A percentile compares a stretch with the other conserved stretches of the same genome.
Evolutionary conservation across 2,797 vertebrate genomes (phyloP).

Genomic region (Sebastes ruberrimus): DNA sequence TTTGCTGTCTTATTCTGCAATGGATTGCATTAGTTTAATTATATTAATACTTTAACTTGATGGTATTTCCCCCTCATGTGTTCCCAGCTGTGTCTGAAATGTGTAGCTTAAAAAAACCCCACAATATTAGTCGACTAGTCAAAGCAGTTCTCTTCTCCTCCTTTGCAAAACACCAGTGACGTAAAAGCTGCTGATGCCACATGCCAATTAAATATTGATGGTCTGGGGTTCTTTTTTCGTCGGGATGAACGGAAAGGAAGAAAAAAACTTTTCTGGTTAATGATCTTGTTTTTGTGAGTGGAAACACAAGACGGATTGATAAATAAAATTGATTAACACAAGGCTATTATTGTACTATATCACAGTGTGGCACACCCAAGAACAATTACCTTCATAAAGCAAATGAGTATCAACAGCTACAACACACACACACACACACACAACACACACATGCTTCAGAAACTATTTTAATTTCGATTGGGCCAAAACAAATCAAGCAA

Average conservation of each 20-base stretch:
- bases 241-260: not conserved
- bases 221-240: not conserved
- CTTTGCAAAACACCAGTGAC: slow-evolving; percentile 17
- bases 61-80: not conserved
- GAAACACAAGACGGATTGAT: slow-evolving; percentile 8
- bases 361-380: not conserved
- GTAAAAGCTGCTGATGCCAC: slow-evolving; percentile 28
- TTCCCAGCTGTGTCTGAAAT: slow-evolving; percentile 11
- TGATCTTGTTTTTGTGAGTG: slow-evolving; percentile 16
- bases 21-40: not conserved
- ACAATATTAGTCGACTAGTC: not conserved
- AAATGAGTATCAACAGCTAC: slow-evolving; percentile 17
- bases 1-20: not conserved
- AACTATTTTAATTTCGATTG: slow-evolving; percentile 40
- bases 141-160: slow-evolving; percentile 14
- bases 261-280: not conserved
- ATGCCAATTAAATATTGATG: slow-evolving; percentile 51
- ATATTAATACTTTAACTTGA: slow-evolving; percentile 7
- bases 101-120: not conserved
- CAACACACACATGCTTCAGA: not conserved
- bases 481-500: slow-evolving; percentile 56
- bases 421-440: not conserved
- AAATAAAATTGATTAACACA: slow-evolving; percentile 15
- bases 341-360: slow-evolving; percentile 1
- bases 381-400: slow-evolving; percentile 21